Evolutionary conservation across 2,888 invertebrate genomes (phyloP), one percentile per base, ranked within the genome.

Genomic region (Sycophila texana): DNA sequence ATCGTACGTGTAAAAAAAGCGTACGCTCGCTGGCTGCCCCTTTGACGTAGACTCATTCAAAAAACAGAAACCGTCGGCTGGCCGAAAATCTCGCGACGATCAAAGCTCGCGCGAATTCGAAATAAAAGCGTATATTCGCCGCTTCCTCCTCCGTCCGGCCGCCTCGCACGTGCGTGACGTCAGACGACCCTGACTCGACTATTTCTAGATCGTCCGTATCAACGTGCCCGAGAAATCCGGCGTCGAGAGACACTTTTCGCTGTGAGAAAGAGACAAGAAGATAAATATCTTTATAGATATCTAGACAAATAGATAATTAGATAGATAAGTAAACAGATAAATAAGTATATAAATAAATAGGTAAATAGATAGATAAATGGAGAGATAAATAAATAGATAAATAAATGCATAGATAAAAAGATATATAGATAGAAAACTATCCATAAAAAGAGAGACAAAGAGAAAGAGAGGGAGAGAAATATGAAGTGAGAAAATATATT

Each of bases 181-280:
- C 83, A 84, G 73, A 18, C 81, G 84, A 85, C 83, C 83, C 83
- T 85, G 83, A 83, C 68, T 77, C 79, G 66, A 82, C 84, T 84
- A 85, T 85, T 85, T 85, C 82, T 82, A 81, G 84, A 81, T 18
- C 22, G 39, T n/a, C 51, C n/a, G 71, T 22, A 49, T 49, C 22
- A 22, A 22, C 49, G 7, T 53, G 4, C 53, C 53, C 63, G 63
- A 57, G n/a, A 49, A 57, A 57, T 14, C 13, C 13, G 20, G 68
- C 47, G 58, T 72, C 55, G 58, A 65, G 58, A 30, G 55, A 75
- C 75, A 63, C 55, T 72, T 72, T 60, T 77, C 51, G 76, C 73
- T 72, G 77, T 51, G 71, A 57, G 70, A 51, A 26, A 58, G 65
- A 65, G 61, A 57, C 26, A 51, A 58, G 47, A 16, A 58, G 14